Percentiles rank a stretch among this genome's conserved stretches.
phyloP scores from a whole-genome alignment of 1,140 invertebrate species.

The Oedothorax gibbosus region DNA sequence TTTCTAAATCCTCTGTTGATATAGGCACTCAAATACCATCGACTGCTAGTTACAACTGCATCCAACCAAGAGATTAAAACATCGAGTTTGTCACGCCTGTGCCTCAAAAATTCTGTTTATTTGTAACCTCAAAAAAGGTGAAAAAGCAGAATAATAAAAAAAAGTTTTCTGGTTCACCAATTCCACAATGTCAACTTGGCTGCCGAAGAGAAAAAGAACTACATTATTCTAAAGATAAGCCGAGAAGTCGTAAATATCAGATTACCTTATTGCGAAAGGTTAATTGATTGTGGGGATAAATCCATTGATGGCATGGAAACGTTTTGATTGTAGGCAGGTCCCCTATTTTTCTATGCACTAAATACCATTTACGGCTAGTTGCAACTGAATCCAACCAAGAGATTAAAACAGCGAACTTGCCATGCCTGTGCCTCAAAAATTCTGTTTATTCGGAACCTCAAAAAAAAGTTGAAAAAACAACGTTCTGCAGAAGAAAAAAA shows the following conservation, averaged over 20 bases:
- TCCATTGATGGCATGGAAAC: no score
- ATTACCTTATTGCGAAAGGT: constrained; percentile 24
- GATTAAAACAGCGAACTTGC: not conserved
- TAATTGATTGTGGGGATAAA: constrained; percentile 25
- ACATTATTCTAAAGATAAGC: constrained; percentile 26
- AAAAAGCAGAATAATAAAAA: not conserved
- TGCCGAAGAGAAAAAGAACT: constrained; percentile 7
- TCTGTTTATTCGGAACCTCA: constrained; percentile 45
- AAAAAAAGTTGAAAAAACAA: not conserved
- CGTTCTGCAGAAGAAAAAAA: not conserved
- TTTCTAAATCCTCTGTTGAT: no score
- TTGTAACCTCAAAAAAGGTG: no score
- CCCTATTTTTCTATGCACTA: no score
- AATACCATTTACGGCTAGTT: no score
- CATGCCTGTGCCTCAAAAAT: constrained; percentile 30
- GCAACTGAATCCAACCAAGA: no score
- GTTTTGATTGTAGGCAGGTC: no score
- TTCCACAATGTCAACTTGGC: constrained; percentile 23
- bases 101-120: no score
- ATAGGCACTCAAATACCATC: no score
- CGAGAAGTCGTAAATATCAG: constrained; percentile 43
- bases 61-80: no score
- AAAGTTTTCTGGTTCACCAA: constrained; percentile 17
- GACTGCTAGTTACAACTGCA: no score
- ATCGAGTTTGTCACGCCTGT: no score